phyloP scores from a whole-genome alignment of 2,888 invertebrate species.

The Chrysomela aeneicollis region DNA sequence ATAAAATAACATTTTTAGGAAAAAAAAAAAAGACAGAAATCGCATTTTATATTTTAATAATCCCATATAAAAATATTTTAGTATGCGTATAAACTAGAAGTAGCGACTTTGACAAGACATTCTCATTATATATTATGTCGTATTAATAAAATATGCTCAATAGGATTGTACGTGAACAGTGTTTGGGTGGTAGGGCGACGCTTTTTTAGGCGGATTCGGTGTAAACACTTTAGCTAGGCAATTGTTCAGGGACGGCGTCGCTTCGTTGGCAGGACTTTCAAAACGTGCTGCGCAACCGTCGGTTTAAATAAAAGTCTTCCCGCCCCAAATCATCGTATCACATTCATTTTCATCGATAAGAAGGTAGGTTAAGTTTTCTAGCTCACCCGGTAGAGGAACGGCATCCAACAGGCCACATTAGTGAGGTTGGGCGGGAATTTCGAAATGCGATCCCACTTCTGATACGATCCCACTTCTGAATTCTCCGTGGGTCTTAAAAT shows the following conservation, averaged over 20 bases:
- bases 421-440: too few species aligned
- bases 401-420: too few species aligned
- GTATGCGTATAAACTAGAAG: constrained; percentile 57
- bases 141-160: constrained; percentile 48
- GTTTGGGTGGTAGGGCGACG: constrained; percentile 53
- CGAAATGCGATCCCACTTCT: too few species aligned
- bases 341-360: constrained; percentile 33
- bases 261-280: constrained; percentile 58
- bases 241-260: constrained; percentile 49
- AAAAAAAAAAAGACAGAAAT: constrained; percentile 49
- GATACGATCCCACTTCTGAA: too few species aligned
- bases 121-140: constrained; percentile 45
- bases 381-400: neutral
- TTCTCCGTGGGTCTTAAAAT: too few species aligned
- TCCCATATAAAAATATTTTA: constrained; percentile 59
- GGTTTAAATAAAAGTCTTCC: constrained; percentile 60
- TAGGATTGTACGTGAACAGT: constrained; percentile 47
- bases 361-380: neutral
- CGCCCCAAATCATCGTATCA: constrained; percentile 59
- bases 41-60: constrained; percentile 61
- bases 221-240: constrained; percentile 44
- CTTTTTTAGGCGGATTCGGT: constrained; percentile 38
- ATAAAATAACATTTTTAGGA: constrained; percentile 45
- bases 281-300: constrained; percentile 58
- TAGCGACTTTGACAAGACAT: constrained; percentile 54